Evolutionary conservation across 2,888 invertebrate species (phyloP).

Genomic region (Drosophila phalerata): DNA sequence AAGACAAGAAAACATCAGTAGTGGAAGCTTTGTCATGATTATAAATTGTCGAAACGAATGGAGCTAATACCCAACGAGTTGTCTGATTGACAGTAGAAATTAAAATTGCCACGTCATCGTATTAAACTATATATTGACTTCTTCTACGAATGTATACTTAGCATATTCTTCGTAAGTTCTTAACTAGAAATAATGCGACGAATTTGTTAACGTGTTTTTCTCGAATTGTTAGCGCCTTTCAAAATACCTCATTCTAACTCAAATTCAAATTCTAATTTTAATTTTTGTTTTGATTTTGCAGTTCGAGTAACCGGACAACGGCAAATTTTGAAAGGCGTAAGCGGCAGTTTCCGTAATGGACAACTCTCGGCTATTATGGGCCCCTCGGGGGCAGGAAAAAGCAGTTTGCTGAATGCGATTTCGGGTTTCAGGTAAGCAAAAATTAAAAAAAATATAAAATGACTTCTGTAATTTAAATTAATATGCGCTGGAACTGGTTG

Average conservation of each 20-base stretch:
- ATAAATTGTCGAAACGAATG: conserved; percentile 1
- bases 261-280: conserved; percentile 15
- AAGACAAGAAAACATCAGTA: not conserved
- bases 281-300: conserved; percentile 65
- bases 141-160: conserved; percentile 2
- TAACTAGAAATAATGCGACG: conserved; percentile 2
- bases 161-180: not conserved
- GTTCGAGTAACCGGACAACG: conserved; percentile 86
- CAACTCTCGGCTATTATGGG: conserved; percentile 90
- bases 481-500: not conserved
- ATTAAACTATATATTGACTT: not conserved
- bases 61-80: conserved; percentile 5
- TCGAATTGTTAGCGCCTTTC: not conserved
- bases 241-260: conserved; percentile 1
- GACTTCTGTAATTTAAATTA: not conserved
- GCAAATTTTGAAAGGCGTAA: conserved; percentile 88
- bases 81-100: not conserved
- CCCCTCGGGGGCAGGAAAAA: conserved; percentile 91
- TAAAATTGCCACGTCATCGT: conserved; percentile 18
- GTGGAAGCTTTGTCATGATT: conserved; percentile 5
- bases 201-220: conserved; percentile 18
- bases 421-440: conserved; percentile 90
- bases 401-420: conserved; percentile 91
- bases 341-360: conserved; percentile 88
- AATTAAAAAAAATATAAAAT: conserved; percentile 5